Conservation (phyloP, 1,140 invertebrate species). For the Neodiprion virginianus region DNA sequence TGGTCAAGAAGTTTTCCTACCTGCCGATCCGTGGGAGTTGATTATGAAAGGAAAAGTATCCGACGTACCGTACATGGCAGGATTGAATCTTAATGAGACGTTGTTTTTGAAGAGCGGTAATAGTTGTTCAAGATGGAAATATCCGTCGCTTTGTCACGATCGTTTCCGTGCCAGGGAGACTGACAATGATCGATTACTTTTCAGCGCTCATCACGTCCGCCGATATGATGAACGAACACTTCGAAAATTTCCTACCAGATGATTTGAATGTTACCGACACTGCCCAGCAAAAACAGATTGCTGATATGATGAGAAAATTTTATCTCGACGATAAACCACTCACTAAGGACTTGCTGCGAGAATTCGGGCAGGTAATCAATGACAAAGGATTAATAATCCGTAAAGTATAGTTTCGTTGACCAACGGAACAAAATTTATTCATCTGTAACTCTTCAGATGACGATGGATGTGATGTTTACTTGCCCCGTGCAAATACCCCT, state of each 20-base stretch:
- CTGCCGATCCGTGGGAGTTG: constrained; percentile 62
- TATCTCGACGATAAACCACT: constrained; percentile 66
- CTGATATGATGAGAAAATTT: constrained; percentile 63
- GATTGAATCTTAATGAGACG: constrained; percentile 68
- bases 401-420: background rate
- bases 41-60: constrained; percentile 60
- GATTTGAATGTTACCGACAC: constrained; percentile 65
- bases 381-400: background rate
- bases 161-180: constrained; percentile 62
- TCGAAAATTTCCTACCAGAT: constrained; percentile 66
- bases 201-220: constrained; percentile 38
- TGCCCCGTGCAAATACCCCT: constrained; percentile 33
- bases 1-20: constrained; percentile 68
- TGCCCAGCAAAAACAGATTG: constrained; percentile 50
- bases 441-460: constrained; percentile 38
- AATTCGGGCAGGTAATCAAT: constrained; percentile 60
- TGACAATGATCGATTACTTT: constrained; percentile 27
- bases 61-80: constrained; percentile 70
- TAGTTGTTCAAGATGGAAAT: background rate
- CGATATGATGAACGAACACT: constrained; percentile 60
- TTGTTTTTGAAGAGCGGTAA: constrained; percentile 27
- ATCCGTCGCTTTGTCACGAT: constrained; percentile 51
- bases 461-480: constrained; percentile 42
- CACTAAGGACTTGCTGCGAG: constrained; percentile 54
- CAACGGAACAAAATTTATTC: background rate